Evolutionary conservation across 2,797 vertebrate species (phyloP).

Genomic region (Momotus momota): DNA sequence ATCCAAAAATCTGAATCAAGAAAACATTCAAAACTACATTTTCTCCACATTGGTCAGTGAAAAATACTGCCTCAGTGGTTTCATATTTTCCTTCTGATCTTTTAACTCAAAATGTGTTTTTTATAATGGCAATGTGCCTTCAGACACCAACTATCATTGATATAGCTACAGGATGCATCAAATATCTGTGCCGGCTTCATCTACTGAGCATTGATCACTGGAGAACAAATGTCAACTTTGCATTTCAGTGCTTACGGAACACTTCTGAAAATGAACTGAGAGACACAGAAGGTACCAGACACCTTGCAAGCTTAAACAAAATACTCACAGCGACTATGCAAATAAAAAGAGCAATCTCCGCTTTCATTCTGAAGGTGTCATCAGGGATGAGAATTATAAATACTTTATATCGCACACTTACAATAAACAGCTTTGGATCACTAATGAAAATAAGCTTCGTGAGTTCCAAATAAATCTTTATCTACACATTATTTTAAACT

Average conservation of each 20-base stretch:
- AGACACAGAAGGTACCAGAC: not conserved
- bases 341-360: not conserved
- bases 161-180: not conserved
- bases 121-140: not conserved
- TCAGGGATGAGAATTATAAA: not conserved
- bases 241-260: not conserved
- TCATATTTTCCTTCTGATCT: not conserved
- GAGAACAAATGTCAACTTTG: not conserved
- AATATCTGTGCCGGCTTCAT: rapidly evolving
- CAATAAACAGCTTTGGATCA: not conserved
- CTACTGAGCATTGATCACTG: not conserved
- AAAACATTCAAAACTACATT: not conserved
- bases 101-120: not conserved
- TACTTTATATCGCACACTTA: not conserved
- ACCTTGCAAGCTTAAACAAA: not conserved
- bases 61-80: not conserved
- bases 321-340: not conserved
- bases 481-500: not conserved
- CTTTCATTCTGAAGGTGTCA: not conserved
- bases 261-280: not conserved
- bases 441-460: constrained; percentile 9
- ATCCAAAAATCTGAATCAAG: constrained; percentile 1
- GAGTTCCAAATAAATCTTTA: not conserved
- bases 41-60: not conserved
- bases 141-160: not conserved